Conservation (phyloP, 2,113 vertebrate species). For the Falco punctatus region DNA sequence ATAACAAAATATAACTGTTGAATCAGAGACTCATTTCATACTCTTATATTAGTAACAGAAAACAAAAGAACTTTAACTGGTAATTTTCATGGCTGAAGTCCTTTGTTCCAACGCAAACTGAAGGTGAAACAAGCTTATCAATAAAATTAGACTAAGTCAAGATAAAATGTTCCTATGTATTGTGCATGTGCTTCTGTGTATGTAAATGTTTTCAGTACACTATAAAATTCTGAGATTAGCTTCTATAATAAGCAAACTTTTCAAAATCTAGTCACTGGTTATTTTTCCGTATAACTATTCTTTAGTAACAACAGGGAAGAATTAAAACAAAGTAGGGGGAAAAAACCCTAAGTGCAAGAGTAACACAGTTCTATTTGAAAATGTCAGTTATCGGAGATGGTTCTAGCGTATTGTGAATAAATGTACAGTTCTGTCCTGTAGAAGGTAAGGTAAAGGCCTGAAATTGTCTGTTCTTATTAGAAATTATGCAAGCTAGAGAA, state of each 20-base stretch:
- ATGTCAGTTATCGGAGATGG: not conserved
- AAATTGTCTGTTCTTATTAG: not conserved
- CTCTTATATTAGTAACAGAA: not conserved
- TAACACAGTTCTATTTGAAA: not conserved
- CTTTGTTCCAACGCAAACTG: not conserved
- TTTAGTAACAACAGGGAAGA: not conserved
- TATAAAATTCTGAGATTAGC: conserved; percentile 19
- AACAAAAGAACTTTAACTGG: not conserved
- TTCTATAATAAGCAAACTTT: not conserved
- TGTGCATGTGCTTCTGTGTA: not conserved
- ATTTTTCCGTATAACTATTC: not conserved
- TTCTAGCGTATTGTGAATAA: not conserved
- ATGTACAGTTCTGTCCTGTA: not conserved
- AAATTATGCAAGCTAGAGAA: not conserved
- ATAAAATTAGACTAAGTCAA: conserved; percentile 11
- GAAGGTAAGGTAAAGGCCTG: not conserved
- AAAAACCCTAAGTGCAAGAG: rapidly evolving
- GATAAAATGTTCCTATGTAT: not conserved
- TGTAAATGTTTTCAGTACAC: not conserved
- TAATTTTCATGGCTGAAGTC: not conserved
- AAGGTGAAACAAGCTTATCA: not conserved
- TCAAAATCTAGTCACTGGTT: not conserved
- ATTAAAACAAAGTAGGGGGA: not conserved
- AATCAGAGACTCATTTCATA: not conserved
- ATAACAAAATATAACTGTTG: not conserved